Base-by-base conservation (phyloP, 2,888 invertebrate genomes). In the Nipponacmea schrenckii region DNA sequence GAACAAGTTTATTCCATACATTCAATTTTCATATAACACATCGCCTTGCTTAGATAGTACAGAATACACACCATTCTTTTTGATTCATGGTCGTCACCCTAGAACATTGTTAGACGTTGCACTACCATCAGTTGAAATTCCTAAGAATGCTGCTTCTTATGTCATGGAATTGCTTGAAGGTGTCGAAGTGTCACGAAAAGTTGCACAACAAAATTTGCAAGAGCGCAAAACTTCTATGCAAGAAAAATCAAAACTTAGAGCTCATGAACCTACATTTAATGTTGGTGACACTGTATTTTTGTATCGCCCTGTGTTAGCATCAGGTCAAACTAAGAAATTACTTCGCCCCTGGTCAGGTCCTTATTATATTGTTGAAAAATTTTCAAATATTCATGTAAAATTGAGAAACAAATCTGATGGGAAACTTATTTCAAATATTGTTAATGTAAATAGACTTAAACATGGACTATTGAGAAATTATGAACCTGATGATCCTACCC, bases 21-120 rank as follows among this genome's bases (percentile, higher is more conserved):
- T 56, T 24, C 56, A 56, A 14, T 56, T 56, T 20, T 24, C 56
- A 7, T 56, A 56, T 56, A 1, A 56, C 12, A 56, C 56, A 56
- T 56, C 56, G 10, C 56, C 56, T 24, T 56, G 56, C n/a, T 56
- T 56, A 24, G 56, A 56, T 14, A 56, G 20, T 56, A 56, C 20
- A 10, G 56, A 56, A 56, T 56, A 56, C 24, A 56, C 56, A 20
- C 56, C 56, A 56, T 56, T 56, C 56, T 56, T 56, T 56, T 56
- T 56, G 12, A 24, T 56, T 56, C 56, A 56, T 24, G 20, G 56
- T 56, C 56, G 56, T 20, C 56, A 56, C 24, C 20, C 56, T 20
- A 56, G 24, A 56, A 56, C 56, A 14, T 56, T 56, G 56, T 50
- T 50, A 50, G 50, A 50, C 8, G 50, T 56, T 20, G 56, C 20